These are phyloP conservation scores for Halcyon malimbica DNA, from an alignment of 2,113 vertebrate genomes.

Conservation along the genomic window DNA sequence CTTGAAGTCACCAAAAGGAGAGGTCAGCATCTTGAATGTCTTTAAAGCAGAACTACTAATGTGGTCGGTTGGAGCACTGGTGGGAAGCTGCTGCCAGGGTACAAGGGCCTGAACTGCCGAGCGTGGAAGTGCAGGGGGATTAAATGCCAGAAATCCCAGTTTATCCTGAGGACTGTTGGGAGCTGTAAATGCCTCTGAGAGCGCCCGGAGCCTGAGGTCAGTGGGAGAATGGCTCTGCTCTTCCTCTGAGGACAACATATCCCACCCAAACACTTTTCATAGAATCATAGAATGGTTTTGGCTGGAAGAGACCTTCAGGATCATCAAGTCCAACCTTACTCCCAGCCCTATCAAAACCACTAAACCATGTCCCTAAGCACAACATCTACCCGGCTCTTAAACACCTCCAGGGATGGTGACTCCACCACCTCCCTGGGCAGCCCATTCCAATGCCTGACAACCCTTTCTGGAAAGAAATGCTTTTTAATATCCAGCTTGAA, in stretches of 20 bases:
- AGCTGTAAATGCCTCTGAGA: background rate
- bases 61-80: background rate
- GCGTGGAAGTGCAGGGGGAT: background rate
- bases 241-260: background rate
- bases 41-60: background rate
- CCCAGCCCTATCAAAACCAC: too few species aligned
- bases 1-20: background rate
- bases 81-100: background rate
- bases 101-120: background rate
- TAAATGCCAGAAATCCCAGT: background rate
- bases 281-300: too few species aligned
- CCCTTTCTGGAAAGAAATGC: too few species aligned
- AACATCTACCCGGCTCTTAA: too few species aligned
- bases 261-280: background rate
- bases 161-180: background rate
- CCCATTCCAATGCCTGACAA: too few species aligned
- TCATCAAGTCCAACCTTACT: too few species aligned
- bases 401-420: too few species aligned
- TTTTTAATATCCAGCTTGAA: too few species aligned
- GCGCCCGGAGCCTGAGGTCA: background rate
- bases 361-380: too few species aligned
- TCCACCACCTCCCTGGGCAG: too few species aligned
- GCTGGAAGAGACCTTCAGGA: too few species aligned
- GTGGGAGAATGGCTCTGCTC: rapidly evolving
- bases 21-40: background rate